Evolutionary conservation across 2,113 vertebrate genomes (phyloP).

Genomic region (Psettodes erumei): DNA sequence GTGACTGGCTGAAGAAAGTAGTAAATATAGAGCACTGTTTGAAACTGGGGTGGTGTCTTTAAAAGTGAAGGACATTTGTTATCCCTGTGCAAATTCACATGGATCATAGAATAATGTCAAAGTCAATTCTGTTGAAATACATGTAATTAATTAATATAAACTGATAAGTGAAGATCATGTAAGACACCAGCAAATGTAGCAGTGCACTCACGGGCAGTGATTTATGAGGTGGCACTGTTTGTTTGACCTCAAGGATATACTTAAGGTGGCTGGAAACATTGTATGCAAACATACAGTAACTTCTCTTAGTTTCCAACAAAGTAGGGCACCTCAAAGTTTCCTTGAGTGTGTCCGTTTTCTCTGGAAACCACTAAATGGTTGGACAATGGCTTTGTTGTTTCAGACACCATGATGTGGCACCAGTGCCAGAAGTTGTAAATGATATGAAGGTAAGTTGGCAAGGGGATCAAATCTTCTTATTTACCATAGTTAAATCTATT

Average conservation of each 20-base stretch:
- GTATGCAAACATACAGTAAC: background rate
- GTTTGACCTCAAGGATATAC: background rate
- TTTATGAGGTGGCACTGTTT: background rate
- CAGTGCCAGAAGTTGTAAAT: conserved; percentile 79
- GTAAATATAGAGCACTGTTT: background rate
- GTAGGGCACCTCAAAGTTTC: background rate
- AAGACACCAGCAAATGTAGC: background rate
- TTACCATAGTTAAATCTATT: background rate
- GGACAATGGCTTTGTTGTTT: conserved; percentile 17
- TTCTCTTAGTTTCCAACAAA: background rate
- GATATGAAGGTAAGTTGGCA: conserved; percentile 81
- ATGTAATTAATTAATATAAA: background rate
- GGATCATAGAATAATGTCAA: too few species aligned
- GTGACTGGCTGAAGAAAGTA: background rate
- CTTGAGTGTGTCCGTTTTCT: background rate
- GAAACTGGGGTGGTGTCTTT: background rate
- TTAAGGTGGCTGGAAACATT: background rate
- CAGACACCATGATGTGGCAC: conserved; percentile 83
- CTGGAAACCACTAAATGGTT: background rate
- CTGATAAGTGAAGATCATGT: background rate
- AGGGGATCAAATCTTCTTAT: background rate
- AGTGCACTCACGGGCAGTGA: background rate
- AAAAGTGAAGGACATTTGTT: background rate
- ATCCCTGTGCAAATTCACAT: background rate
- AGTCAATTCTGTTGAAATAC: too few species aligned